Evolutionary conservation across 2,888 invertebrate species (phyloP).

Genomic region (Notodonta dromedarius): DNA sequence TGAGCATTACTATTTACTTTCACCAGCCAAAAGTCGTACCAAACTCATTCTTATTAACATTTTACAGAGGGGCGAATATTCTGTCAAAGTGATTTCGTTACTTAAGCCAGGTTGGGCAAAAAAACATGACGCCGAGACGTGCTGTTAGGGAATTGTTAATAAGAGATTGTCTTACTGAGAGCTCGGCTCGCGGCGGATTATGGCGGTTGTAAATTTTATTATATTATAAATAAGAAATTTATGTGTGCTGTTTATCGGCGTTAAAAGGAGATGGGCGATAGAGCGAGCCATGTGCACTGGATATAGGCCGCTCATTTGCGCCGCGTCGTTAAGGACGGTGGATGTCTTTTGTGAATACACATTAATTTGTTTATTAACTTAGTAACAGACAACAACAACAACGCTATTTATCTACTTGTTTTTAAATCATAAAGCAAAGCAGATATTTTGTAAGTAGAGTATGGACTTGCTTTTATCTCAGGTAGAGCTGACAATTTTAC

Average conservation of each 20-base stretch:
- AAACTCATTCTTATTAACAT: slow-evolving; percentile 46
- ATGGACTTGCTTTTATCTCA: too few species aligned
- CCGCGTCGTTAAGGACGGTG: neutral
- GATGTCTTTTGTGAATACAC: neutral
- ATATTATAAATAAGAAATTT: slow-evolving; percentile 77
- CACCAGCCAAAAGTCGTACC: slow-evolving; percentile 45
- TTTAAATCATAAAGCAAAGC: too few species aligned
- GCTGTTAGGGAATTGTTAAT: slow-evolving; percentile 77
- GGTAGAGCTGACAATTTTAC: too few species aligned
- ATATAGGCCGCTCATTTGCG: slow-evolving; percentile 35
- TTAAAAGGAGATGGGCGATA: slow-evolving; percentile 44
- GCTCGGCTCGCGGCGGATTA: slow-evolving; percentile 54
- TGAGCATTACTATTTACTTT: slow-evolving; percentile 79
- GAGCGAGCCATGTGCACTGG: slow-evolving; percentile 35
- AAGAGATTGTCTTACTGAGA: slow-evolving; percentile 64
- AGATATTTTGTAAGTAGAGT: too few species aligned
- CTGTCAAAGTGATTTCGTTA: slow-evolving; percentile 19
- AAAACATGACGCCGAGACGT: slow-evolving; percentile 64
- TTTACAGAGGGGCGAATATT: slow-evolving; percentile 39
- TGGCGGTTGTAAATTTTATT: slow-evolving; percentile 77
- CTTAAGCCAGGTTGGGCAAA: slow-evolving; percentile 59
- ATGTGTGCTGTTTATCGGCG: slow-evolving; percentile 61
- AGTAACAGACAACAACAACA: neutral
- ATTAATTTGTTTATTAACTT: neutral
- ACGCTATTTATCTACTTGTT: too few species aligned